Evolutionary conservation across 2,797 vertebrate species (phyloP), one percentile per base, ranked within the genome.

Genomic region (Phaenicophaeus curvirostris): DNA sequence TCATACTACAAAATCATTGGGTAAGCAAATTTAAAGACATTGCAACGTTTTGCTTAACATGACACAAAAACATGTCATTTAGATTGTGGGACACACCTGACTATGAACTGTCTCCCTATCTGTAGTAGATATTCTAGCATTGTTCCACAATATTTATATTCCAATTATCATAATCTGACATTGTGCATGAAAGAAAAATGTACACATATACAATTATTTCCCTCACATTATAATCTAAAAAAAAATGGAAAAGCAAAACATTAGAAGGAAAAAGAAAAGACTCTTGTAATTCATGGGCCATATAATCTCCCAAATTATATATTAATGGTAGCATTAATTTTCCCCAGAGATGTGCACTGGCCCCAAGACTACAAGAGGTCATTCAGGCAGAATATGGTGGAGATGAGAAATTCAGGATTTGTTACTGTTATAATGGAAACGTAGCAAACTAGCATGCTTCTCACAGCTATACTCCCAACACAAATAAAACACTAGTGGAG

Each of bases 401-500:
- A 81, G 39, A 85, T 88, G 69, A 91, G 48, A 78, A 80, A 84
- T 50, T 58, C 0, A 4, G 66, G 35, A 87, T 80, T 87, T 77
- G 62, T 48, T 85, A 68, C 61, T 63, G 24, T 27, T 58, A 1
- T 2, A 91, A 67, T 42, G 90, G 55, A 44, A 87, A 72, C 2
- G 4, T 11, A 65, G 65, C 73, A 76, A 68, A 83, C 23, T 67
- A 28, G 5, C 58, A 76, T 57, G 58, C 42, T 89, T 84, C 76
- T 80, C 25, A 35, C 48, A 92, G 68, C 81, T 63, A 50, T 75
- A 66, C 33, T 96, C 82, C 59, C 69, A 92, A 95, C 85, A 93
- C 85, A 95, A 95, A 95, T 71, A 94, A 93, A 96, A 94, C 91
- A 94, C 66, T 74, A 79, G 87, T 88, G 94, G 85, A 96, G 87